phyloP scores from a whole-genome alignment of 2,797 vertebrate genomes.

The Melanotaenia trifasciata region DNA sequence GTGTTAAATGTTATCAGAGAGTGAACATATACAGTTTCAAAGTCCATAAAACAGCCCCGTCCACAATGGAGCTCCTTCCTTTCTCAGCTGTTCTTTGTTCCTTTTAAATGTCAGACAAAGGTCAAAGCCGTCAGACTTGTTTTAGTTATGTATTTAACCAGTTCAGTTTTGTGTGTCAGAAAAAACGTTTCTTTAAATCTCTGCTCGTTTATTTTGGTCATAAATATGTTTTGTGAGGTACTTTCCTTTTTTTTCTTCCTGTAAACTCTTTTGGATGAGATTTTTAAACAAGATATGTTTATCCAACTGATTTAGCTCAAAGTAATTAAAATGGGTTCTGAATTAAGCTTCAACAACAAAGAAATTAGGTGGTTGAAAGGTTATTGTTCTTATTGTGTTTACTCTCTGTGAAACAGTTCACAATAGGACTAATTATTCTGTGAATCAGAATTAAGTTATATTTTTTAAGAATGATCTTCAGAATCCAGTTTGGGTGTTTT shows the following conservation, averaged over 20 bases:
- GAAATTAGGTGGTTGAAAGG: too few species aligned
- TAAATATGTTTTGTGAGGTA: neutral
- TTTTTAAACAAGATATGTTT: too few species aligned
- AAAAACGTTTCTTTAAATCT: constrained; percentile 8
- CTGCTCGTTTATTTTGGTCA: neutral
- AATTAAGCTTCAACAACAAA: neutral
- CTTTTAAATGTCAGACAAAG: constrained; percentile 54
- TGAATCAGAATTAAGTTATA: too few species aligned
- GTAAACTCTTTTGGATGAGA: too few species aligned
- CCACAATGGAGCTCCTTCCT: constrained; percentile 59
- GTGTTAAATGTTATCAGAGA: constrained; percentile 59
- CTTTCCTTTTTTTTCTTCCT: neutral
- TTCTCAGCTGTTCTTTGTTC: constrained; percentile 2
- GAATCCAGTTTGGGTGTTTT: too few species aligned
- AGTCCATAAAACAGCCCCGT: constrained; percentile 1
- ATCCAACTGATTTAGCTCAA: too few species aligned
- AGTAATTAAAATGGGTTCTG: neutral
- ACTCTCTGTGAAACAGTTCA: too few species aligned
- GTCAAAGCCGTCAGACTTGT: constrained; percentile 47
- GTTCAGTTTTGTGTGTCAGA: constrained; percentile 5
- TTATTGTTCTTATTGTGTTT: neutral
- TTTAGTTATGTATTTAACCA: constrained; percentile 21
- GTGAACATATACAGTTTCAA: constrained; percentile 26
- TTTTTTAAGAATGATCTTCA: too few species aligned
- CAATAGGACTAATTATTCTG: too few species aligned